These are phyloP conservation scores for Helogale parvula DNA, from an alignment of 2,113 vertebrate genomes.

Conservation along the genomic window DNA sequence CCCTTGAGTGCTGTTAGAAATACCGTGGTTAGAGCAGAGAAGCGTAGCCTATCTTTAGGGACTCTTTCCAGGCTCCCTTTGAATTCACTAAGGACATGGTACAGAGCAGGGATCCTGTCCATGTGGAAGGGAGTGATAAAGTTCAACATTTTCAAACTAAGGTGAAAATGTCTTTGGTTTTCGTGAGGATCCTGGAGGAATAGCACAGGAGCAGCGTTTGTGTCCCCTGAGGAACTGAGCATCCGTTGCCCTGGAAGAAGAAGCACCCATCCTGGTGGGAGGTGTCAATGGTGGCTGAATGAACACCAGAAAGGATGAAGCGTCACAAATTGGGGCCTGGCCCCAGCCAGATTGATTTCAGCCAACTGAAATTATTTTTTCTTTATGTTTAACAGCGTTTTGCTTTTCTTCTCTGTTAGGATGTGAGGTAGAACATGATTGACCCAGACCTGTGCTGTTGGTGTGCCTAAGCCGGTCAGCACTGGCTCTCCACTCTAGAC, in stretches of 20 bases:
- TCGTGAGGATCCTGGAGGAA: slow-evolving; percentile 25
- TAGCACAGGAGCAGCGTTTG: background rate
- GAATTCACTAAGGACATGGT: background rate
- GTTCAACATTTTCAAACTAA: slow-evolving; percentile 47
- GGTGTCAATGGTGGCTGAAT: background rate
- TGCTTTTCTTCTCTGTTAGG: background rate
- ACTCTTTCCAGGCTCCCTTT: background rate
- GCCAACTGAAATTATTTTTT: slow-evolving; percentile 34
- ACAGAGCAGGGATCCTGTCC: background rate
- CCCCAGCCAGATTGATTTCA: slow-evolving; percentile 44
- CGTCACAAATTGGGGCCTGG: background rate
- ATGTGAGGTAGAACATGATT: background rate
- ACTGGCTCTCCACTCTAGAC: background rate
- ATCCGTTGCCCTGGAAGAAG: slow-evolving; percentile 43
- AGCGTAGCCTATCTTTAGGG: background rate
- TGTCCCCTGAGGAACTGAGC: slow-evolving; percentile 31
- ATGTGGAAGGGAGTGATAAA: background rate
- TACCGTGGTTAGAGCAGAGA: background rate
- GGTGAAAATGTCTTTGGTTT: slow-evolving; percentile 55
- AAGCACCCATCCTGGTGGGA: background rate
- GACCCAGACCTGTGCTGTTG: accelerated
- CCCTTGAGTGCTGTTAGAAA: background rate
- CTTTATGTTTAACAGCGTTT: background rate
- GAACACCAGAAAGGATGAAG: slow-evolving; percentile 40
- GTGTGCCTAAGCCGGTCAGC: too few relatives aligned